Base-by-base conservation (phyloP, 2,797 vertebrate species). In the Phrynocephalus guinanensis region DNA sequence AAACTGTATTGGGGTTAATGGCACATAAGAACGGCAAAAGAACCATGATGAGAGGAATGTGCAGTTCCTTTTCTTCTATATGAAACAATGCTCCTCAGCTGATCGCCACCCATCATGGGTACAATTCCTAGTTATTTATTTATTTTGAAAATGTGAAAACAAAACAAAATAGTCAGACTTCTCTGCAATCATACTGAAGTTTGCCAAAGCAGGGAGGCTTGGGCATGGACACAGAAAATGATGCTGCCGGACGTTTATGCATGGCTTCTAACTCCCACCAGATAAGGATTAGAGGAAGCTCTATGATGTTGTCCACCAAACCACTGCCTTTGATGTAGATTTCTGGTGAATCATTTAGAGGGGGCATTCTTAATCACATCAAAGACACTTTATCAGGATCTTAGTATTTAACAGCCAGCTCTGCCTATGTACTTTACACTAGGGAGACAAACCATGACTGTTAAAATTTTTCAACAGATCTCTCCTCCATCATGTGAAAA, bases 271-370 rank as follows among this genome's bases (percentile, higher is more conserved):
- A 87, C 87, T 90, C 15, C 87, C 86, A 82, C 87, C 76, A n/a
- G 71, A 92, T 87, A 0, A 86, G 92, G 84, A 94, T 90, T 87
- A 92, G 81, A 78, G 78, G 86, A 89, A 90, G 82, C 82, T 86
- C 90, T 93, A 85, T 90, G 89, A 92, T 86, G 86, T 84, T 91
- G 82, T 86, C 91, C 60, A 63, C 60, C 89, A 82, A 92, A 78
- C 81, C 91, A 87, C 48, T 83, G 87, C 85, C 89, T 94, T 93
- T 94, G 90, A 93, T 91, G 87, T 95, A 82, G 90, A 88, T 92
- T 83, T 92, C 93, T 93, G 89, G 88, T 90, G 90, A 93, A 92
- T 90, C 89, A 92, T 93, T 95, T 93, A 93, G 81, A 85, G 79
- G 71, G 3, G 86, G 93, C 87, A 20, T 73, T 92, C 90, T 90